Evolutionary conservation across 2,113 vertebrate species (phyloP).

Genomic region (Callaeas wilsoni): DNA sequence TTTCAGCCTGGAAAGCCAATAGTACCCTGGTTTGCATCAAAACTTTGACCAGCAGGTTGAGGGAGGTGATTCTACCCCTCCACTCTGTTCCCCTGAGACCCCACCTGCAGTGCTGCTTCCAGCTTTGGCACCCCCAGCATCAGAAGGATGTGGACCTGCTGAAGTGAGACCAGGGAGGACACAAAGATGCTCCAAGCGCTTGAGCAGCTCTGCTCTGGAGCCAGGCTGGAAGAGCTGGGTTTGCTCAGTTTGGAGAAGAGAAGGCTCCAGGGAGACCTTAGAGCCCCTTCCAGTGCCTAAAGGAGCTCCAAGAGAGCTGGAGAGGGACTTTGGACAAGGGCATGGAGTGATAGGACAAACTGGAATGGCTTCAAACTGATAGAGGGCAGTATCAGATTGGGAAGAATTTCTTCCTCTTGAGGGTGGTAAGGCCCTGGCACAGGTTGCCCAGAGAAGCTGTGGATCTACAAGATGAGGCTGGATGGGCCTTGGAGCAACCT

Average conservation of each 20-base stretch:
- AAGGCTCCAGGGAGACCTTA: background rate
- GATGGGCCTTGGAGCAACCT: background rate
- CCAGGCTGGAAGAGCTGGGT: background rate
- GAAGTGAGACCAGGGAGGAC: background rate
- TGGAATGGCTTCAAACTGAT: background rate
- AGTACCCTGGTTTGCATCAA: background rate
- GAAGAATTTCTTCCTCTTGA: background rate
- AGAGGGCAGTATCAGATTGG: background rate
- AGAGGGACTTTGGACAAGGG: background rate
- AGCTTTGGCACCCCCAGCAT: background rate
- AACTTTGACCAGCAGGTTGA: background rate
- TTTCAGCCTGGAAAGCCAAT: background rate
- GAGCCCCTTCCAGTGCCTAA: background rate
- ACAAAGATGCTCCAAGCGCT: background rate
- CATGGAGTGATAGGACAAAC: background rate
- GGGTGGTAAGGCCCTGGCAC: background rate
- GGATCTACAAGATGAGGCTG: background rate
- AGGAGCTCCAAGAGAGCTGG: background rate
- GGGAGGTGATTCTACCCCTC: background rate
- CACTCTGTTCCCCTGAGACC: background rate
- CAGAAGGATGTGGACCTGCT: background rate
- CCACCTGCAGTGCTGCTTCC: background rate
- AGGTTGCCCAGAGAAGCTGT: background rate
- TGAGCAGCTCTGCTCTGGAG: background rate
- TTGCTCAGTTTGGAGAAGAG: background rate